These are phyloP conservation scores for Nomada lathburiana DNA, from an alignment of 2,888 invertebrate genomes.

Conservation along the genomic window DNA sequence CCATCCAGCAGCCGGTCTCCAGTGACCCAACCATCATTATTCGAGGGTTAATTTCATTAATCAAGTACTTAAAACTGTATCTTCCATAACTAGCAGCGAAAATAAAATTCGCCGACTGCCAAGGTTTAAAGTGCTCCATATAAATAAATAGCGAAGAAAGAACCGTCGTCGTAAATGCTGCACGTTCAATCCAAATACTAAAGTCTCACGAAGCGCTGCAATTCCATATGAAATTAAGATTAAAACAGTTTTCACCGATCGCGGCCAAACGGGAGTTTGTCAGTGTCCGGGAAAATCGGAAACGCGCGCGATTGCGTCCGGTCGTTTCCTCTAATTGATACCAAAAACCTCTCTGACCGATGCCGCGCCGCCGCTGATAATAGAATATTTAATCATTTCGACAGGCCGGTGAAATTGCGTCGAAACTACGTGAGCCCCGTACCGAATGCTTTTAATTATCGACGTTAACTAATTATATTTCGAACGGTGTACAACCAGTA, in stretches of 20 bases:
- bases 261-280: not conserved
- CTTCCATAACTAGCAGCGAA: no score
- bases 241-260: not conserved
- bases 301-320: not conserved
- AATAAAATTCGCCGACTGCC: no score
- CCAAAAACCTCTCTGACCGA: conserved; percentile 1
- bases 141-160: no score
- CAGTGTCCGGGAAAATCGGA: not conserved
- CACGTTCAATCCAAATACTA: no score
- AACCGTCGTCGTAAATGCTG: no score
- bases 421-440: conserved; percentile 46
- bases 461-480: conserved; percentile 59
- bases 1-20: no score
- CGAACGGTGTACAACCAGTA: conserved; percentile 12
- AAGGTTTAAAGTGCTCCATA: no score
- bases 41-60: no score
- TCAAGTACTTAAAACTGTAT: no score
- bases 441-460: conserved; percentile 58
- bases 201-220: no score
- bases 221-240: not conserved
- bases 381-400: conserved; percentile 52
- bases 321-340: conserved; percentile 23
- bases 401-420: conserved; percentile 34
- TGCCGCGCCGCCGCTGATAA: conserved; percentile 17
- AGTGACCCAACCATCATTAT: no score